Base-by-base conservation (phyloP, 2,797 vertebrate genomes). In the Scarus forsteni region DNA sequence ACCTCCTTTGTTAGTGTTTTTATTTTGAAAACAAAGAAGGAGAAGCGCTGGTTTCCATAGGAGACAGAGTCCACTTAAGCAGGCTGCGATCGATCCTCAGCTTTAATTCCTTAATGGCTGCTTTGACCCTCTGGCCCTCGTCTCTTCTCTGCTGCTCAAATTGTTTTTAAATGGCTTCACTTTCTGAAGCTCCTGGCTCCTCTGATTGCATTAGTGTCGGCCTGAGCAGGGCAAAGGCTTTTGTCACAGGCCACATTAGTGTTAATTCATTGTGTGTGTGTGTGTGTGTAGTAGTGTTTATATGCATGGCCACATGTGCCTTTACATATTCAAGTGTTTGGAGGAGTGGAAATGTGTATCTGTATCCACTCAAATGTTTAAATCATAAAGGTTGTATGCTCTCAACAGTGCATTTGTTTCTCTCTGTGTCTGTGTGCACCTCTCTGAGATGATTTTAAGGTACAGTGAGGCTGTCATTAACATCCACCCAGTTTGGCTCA, bases 41-140 rank as follows among this genome's bases (percentile, higher is more conserved):
- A 77, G 69, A 45, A 77, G 62, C 3, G 45, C 9, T 4, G 53
- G 81, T 80, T 75, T 70, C 74, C 58, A 54, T 48, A 68, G 78
- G 81, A 64, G 51, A 81, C 72, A 5, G 51, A 53, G 79, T 65
- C 84, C 75, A 76, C 78, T 80, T 56, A 65, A 80, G 68, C 83
- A 77, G 72, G 35, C 63, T 10, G 74, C 55, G 78, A 83, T 89
- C 75, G 73, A 80, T 85, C 73, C 60, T 49, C 43, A 34, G 71
- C 79, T 84, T 83, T 88, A 88, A 88, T 86, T 86, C 84, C 82
- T 87, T 88, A 88, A 89, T 91, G 84, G 84, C 82, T 35, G 77
- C 7, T 78, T 60, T 83, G 86, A 86, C 85, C 86, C 82, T 83
- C 63, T 78, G 88, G 85, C 75, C 75, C 86, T 64, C 54, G 70